Evolutionary conservation across 2,113 vertebrate genomes (phyloP).

Genomic region (Phrynosoma blainvillii): DNA sequence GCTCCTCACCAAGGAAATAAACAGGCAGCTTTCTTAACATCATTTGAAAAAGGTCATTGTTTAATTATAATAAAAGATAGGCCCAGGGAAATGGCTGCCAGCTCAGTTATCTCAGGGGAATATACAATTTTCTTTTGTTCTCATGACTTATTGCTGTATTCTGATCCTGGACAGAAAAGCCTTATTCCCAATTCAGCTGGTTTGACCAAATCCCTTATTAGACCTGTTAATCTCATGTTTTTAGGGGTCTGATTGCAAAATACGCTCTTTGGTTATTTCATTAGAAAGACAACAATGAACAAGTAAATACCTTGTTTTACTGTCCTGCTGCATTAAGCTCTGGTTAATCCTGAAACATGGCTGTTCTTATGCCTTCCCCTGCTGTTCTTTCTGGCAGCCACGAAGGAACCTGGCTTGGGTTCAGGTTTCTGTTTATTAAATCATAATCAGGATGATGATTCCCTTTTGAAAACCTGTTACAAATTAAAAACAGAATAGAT

Average conservation of each 20-base stretch:
- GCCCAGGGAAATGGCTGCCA: background rate
- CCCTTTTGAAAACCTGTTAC: constrained; percentile 30
- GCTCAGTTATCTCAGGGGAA: background rate
- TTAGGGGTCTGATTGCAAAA: constrained; percentile 19
- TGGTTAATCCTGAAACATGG: constrained; percentile 38
- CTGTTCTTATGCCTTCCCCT: constrained; percentile 16
- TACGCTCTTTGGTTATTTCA: constrained; percentile 5
- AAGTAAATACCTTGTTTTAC: constrained; percentile 21
- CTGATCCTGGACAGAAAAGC: constrained; percentile 6
- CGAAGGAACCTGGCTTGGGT: constrained; percentile 23
- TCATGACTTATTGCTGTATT: constrained; percentile 13
- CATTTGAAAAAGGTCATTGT: constrained; percentile 40
- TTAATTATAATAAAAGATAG: constrained; percentile 50
- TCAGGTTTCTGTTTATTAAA: constrained; percentile 53
- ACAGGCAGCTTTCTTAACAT: constrained; percentile 9
- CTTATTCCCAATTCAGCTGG: background rate
- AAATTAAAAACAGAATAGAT: constrained; percentile 53
- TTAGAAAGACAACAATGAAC: constrained; percentile 34
- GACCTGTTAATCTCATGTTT: background rate
- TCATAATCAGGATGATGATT: constrained; percentile 36
- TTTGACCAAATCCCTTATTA: background rate
- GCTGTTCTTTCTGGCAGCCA: constrained; percentile 13
- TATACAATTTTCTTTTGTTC: background rate
- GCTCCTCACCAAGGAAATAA: constrained; percentile 20
- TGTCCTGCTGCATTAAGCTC: constrained; percentile 32